Percentiles rank a stretch among this genome's conserved stretches.
These are phyloP conservation scores for Lasaia peninsularis DNA, from an alignment of 1,140 invertebrate species.

Conservation along the genomic window DNA sequence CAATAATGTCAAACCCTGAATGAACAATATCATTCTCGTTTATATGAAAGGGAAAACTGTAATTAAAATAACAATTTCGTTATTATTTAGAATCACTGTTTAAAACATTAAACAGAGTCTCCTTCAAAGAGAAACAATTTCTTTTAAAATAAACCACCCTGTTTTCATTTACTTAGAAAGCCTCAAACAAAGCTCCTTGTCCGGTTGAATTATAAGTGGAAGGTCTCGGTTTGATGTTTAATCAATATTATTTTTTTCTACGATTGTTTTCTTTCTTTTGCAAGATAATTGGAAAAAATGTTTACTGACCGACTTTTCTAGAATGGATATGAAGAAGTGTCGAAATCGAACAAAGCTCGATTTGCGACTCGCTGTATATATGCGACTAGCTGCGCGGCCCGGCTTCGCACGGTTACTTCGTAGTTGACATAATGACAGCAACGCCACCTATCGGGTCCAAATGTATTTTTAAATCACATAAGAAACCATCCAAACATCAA, in stretches of 20 bases:
- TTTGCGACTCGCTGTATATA: too few relatives aligned
- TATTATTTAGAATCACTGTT: background rate
- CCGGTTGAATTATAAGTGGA: slow-evolving; percentile 5
- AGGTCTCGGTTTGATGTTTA: slow-evolving; percentile 3
- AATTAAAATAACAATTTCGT: background rate
- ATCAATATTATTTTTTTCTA: slow-evolving; percentile 7
- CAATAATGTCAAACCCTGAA: too few relatives aligned
- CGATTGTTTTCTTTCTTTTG: slow-evolving; percentile 2
- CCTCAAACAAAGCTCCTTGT: slow-evolving; percentile 9
- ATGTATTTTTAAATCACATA: too few relatives aligned
- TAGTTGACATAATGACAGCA: too few relatives aligned
- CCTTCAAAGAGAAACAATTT: slow-evolving; percentile 2
- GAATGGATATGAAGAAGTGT: too few relatives aligned
- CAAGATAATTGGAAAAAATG: slow-evolving; percentile 1
- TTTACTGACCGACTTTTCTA: background rate
- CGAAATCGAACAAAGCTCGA: too few relatives aligned
- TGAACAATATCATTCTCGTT: too few relatives aligned
- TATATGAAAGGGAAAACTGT: background rate
- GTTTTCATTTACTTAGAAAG: slow-evolving; percentile 4
- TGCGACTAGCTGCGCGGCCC: too few relatives aligned
- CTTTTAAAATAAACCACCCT: slow-evolving; percentile 3
- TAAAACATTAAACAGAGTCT: background rate
- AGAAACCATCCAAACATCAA: too few relatives aligned
- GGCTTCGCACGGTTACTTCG: too few relatives aligned
- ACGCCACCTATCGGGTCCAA: too few relatives aligned